Evolutionary conservation across 2,113 vertebrate species (phyloP).

Genomic region (Sterrhoptilus dennistouni): DNA sequence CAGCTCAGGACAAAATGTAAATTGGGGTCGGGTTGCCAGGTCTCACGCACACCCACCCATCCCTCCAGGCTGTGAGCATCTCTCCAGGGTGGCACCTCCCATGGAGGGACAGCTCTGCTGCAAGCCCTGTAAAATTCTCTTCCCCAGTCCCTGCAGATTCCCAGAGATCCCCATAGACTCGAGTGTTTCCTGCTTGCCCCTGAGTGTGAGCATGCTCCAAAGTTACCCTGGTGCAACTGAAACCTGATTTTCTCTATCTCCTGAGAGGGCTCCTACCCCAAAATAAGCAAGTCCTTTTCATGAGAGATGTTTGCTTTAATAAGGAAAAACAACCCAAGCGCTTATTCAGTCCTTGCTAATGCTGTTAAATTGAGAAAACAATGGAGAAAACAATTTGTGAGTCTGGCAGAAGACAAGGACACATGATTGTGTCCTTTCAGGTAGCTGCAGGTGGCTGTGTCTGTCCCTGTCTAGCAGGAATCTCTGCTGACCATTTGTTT

Average conservation of each 20-base stretch:
- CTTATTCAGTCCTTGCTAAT: not conserved
- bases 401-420: not conserved
- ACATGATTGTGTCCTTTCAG: rapidly evolving
- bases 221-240: not conserved
- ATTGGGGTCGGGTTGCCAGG: rapidly evolving
- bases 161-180: not conserved
- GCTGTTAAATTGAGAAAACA: not conserved
- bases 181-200: not conserved
- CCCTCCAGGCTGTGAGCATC: not conserved
- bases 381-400: not conserved
- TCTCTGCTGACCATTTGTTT: not conserved
- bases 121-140: not conserved
- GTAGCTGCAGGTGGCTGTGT: not conserved
- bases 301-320: not conserved
- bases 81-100: not conserved
- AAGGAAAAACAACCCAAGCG: not conserved
- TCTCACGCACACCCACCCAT: not conserved
- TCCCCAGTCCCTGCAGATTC: not conserved
- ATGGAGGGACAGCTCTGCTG: not conserved
- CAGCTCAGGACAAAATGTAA: not conserved
- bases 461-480: not conserved
- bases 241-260: not conserved
- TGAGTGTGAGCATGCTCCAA: not conserved
- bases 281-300: not conserved
- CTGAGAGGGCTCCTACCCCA: not conserved